A percentile compares a stretch with the other conserved stretches of the same genome.
Conservation (phyloP, 2,888 invertebrate species). For the Nipponacmea schrenckii region DNA sequence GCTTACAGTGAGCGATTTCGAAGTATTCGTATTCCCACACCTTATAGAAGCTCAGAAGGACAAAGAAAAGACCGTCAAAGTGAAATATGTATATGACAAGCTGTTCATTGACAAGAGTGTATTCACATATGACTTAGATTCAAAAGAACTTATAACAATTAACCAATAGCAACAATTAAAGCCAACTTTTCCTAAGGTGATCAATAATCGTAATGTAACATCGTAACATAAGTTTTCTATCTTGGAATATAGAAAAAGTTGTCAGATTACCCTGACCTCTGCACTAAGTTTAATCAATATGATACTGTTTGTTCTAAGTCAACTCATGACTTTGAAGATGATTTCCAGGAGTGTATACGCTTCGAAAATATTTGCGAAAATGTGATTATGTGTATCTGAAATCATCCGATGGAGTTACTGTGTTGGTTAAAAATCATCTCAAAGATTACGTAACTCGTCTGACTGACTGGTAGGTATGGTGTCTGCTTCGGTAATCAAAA, state of each 20-base stretch:
- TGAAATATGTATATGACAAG: background rate
- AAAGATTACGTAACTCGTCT: too few species aligned
- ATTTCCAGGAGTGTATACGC: too few species aligned
- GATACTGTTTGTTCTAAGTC: background rate
- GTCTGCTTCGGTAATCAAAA: too few species aligned
- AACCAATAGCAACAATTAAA: too few species aligned
- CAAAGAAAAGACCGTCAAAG: background rate
- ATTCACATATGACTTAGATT: background rate
- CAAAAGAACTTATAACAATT: background rate
- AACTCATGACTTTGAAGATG: too few species aligned
- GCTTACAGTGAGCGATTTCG: background rate
- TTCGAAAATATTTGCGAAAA: too few species aligned
- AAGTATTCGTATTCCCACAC: background rate
- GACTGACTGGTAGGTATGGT: too few species aligned
- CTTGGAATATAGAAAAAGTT: constrained; percentile 3
- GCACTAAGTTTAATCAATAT: background rate
- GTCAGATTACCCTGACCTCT: background rate
- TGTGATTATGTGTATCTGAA: too few species aligned
- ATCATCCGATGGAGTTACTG: too few species aligned
- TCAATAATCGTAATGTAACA: too few species aligned
- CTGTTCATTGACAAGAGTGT: background rate
- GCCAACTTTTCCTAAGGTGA: too few species aligned
- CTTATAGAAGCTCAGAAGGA: background rate
- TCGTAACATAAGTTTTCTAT: background rate
- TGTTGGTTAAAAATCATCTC: too few species aligned